Base-by-base conservation (phyloP, 2,888 invertebrate genomes). In the Drosophila paranaensis region DNA sequence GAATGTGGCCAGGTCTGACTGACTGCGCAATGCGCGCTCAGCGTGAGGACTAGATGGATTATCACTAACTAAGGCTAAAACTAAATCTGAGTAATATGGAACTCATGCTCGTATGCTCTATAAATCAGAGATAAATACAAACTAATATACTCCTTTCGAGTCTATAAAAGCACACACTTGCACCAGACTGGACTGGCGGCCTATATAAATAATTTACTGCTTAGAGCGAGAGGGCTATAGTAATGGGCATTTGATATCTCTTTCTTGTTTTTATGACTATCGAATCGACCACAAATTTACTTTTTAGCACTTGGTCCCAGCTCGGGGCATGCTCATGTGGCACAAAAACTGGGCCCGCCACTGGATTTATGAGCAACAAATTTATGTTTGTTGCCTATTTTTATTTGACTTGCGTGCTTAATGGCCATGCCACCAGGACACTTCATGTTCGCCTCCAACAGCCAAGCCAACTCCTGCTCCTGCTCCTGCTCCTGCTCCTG, bases 281-380 rank as follows among this genome's bases (percentile, higher is more conserved):
- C 78, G 88, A 87, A 89, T 89, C 89, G 87, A 81, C 89, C 87
- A 89, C 87, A 87, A 87, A 87, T 89, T 88, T 88, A 89, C 85
- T 89, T 89, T 89, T 88, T 89, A 86, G 88, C 89, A 86, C 86
- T 84, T 79, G 89, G 81, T 86, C 87, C 86, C 89, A 62, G 88
- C 84, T 64, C 71, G 72, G 71, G 86, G 86, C 88, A 88, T 79
- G 79, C 66, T 71, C 67, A 72, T 77, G 62, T 69, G 78, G 51
- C 58, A 77, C 45, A 54, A 48, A 78, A 78, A 70, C 84, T 63
- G 79, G 70, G 74, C 43, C 79, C 56, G 62, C 60, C 75, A 84
- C 53, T 81, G 82, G 86, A 89, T 87, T 87, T 89, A 87, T 89
- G 87, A 89, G 82, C 85, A 81, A 85, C 79, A 85, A 88, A 89